Base-by-base conservation (phyloP, 2,113 vertebrate genomes). In the Stictonetta naevosa region DNA sequence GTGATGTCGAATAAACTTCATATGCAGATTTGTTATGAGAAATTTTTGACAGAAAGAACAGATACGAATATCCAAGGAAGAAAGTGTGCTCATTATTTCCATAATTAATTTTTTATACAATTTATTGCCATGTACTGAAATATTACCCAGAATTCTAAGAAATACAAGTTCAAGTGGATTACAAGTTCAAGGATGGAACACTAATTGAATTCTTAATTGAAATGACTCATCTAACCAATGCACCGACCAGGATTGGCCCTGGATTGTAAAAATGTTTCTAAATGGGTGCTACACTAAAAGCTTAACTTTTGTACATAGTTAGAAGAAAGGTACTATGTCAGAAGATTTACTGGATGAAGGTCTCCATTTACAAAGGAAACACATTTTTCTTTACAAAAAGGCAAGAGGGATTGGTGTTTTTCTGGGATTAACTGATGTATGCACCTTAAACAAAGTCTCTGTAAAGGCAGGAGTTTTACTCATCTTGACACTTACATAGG, bases 171-270 rank as follows among this genome's bases (percentile, higher is more conserved):
- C n/a, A 86, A 91, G 38, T 78, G 66, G 38, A 92, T 91, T 84
- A 64, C 19, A 48, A 84, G 77, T 92, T 94, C 86, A 95, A 89
- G 81, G 83, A 88, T 78, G 73, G 69, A 88, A 60, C 59, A 91
- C 56, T 93, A 93, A 95, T 86, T 91, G 64, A 95, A 92, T 95
- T 95, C 36, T 91, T 92, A 94, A 95, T 68, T 91, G 86, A 89
- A 93, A 69, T 87, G 81, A 96, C 53, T 91, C 77, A 93, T 88
- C 69, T 64, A 82, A 79, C 66, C 86, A 82, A 74, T 2, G 8
- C 18, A 53, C 26, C 40, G 52, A 91, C 29, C 69, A 75, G 20
- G 10, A 56, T 52, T 82, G 52, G 48, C 18, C 42, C 19, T n/a
- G 71, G 64, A 92, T 81, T 7, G 15, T 58, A 83, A 67, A 84